A percentile compares a stretch with the other conserved stretches of the same genome.
Evolutionary conservation across 2,113 vertebrate genomes (phyloP).

Genomic region (Engraulis encrasicolus): DNA sequence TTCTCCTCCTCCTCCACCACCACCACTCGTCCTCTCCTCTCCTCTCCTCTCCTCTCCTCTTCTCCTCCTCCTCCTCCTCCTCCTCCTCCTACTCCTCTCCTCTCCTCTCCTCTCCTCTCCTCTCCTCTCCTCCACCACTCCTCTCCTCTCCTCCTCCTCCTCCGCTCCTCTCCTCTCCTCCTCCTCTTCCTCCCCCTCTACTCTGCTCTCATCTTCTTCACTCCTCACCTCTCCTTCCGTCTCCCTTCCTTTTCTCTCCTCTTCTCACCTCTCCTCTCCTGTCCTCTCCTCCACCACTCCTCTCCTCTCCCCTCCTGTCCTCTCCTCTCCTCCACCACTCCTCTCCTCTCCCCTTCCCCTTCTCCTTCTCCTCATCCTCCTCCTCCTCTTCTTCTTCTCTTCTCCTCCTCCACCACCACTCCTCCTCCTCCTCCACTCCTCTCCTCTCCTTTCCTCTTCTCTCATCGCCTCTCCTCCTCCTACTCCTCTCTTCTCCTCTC

Average conservation of each 20-base stretch:
- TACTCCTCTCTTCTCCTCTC: conserved; percentile 80
- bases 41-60: conserved; percentile 78
- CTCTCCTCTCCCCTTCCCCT: conserved; percentile 78
- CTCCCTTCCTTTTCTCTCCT: conserved; percentile 78
- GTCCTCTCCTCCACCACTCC: conserved; percentile 79
- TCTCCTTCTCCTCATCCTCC: conserved; percentile 79
- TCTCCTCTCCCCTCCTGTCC: conserved; percentile 77
- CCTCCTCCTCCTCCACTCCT: too few relatives aligned
- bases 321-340: conserved; percentile 79
- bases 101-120: conserved; percentile 77
- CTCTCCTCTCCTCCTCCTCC: conserved; percentile 77
- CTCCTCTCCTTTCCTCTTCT: conserved; percentile 78
- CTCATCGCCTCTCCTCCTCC: too few relatives aligned
- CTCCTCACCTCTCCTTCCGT: conserved; percentile 80
- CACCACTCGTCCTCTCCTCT: too few relatives aligned
- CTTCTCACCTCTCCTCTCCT: conserved; percentile 78
- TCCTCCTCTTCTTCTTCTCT: conserved; percentile 78
- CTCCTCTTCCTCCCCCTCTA: too few relatives aligned
- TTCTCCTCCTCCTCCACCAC: conserved; percentile 78
- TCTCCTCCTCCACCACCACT: conserved; percentile 78
- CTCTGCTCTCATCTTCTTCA: conserved; percentile 78
- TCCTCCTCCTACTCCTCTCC: too few relatives aligned
- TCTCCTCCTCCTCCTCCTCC: conserved; percentile 77
- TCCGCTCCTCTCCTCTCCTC: conserved; percentile 77
- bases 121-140: conserved; percentile 80